phyloP scores from a whole-genome alignment of 2,113 vertebrate species.

The Etia nguti region DNA sequence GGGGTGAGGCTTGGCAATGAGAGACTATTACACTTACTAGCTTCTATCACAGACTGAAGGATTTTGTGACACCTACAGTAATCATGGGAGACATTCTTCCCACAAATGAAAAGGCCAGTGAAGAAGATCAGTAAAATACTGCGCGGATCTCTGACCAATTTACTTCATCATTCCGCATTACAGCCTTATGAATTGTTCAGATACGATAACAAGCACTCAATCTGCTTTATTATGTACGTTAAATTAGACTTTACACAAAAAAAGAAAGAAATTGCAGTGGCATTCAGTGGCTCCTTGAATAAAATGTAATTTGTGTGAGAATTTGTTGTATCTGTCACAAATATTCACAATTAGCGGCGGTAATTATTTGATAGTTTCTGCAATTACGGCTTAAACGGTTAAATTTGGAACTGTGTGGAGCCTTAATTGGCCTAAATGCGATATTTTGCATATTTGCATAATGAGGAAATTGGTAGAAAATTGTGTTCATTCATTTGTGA shows the following conservation, averaged over 20 bases:
- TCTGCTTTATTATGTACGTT: conserved; percentile 95
- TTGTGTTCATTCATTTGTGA: conserved; percentile 99
- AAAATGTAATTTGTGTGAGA: conserved; percentile 97
- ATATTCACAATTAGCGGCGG: conserved; percentile 99
- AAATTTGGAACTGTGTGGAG: conserved; percentile 97
- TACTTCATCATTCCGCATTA: conserved; percentile 99
- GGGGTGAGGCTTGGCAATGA: background rate
- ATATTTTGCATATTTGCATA: conserved; percentile 99
- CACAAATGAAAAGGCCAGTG: conserved; percentile 78
- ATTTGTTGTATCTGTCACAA: conserved; percentile 99
- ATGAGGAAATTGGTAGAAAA: conserved; percentile 99
- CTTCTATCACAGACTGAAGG: conserved; percentile 65
- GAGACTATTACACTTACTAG: conserved; percentile 61
- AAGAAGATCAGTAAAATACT: conserved; percentile 91
- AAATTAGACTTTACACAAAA: conserved; percentile 89
- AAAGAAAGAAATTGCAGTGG: conserved; percentile 84
- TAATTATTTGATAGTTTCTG: conserved; percentile 99
- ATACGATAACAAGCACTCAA: conserved; percentile 99
- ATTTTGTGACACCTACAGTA: conserved; percentile 76
- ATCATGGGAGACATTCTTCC: conserved; percentile 74
- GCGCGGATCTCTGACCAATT: conserved; percentile 93
- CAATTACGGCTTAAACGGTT: conserved; percentile 98
- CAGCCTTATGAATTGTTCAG: conserved; percentile 95
- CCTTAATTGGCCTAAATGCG: conserved; percentile 99
- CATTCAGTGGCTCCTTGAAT: conserved; percentile 90